Evolutionary conservation across 2,113 vertebrate species (phyloP).

Genomic region (Dipodomys ordii): DNA sequence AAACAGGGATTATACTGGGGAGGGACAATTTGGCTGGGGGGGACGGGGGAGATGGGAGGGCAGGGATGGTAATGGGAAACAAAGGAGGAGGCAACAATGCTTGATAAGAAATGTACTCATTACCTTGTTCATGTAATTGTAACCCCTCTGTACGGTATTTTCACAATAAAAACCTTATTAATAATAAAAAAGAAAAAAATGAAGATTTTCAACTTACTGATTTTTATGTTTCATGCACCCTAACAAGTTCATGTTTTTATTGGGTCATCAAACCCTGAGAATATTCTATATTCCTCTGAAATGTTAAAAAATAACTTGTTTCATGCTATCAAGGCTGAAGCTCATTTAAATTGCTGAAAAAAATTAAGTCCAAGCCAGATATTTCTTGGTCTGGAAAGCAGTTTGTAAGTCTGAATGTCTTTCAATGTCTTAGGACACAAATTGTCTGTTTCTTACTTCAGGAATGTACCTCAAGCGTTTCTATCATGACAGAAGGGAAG

Average conservation of each 20-base stretch:
- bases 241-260: background rate
- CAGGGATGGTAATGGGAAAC: too few species aligned
- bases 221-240: background rate
- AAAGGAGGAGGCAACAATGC: too few species aligned
- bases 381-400: background rate
- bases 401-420: background rate
- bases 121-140: too few species aligned
- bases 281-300: constrained; percentile 19
- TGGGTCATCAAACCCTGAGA: background rate
- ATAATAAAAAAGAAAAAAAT: too few species aligned
- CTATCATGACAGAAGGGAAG: background rate
- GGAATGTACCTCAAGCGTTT: background rate
- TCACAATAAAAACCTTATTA: too few species aligned
- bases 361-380: background rate
- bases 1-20: too few species aligned
- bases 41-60: too few species aligned
- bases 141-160: too few species aligned
- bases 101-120: too few species aligned
- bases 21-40: too few species aligned
- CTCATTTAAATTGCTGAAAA: background rate
- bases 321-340: background rate
- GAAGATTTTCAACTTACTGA: constrained; percentile 50
- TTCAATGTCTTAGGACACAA: background rate
- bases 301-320: background rate
- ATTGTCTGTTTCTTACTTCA: background rate